phyloP scores from a whole-genome alignment of 2,888 invertebrate genomes.

The Hypomecis atomaria region DNA sequence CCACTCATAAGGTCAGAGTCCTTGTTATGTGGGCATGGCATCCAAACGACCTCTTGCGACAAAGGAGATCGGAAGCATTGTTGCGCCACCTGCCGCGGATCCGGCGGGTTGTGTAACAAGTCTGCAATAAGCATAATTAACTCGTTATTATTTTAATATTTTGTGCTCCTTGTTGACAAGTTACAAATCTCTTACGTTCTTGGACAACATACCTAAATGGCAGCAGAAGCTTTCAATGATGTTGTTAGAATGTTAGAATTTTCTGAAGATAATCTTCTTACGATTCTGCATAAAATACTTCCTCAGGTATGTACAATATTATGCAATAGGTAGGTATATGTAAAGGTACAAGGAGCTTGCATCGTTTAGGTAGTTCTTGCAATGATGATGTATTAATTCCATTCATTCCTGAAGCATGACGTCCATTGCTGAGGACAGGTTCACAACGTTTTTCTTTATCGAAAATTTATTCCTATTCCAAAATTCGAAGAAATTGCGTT shows the following conservation, averaged over 20 bases:
- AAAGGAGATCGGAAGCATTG: conserved; percentile 89
- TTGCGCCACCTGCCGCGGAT: conserved; percentile 87
- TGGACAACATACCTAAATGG: conserved; percentile 88
- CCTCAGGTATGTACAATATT: too few relatives aligned
- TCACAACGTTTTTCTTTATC: too few relatives aligned
- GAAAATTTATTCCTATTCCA: too few relatives aligned
- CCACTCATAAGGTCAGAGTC: conserved; percentile 84
- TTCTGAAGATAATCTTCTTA: too few relatives aligned
- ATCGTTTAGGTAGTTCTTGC: too few relatives aligned
- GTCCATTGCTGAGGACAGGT: too few relatives aligned
- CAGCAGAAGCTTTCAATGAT: conserved; percentile 83
- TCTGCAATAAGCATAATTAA: conserved; percentile 61
- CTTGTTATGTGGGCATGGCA: conserved; percentile 90
- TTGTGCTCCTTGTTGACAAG: neutral
- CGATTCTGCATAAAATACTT: too few relatives aligned
- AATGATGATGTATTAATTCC: too few relatives aligned
- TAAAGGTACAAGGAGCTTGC: too few relatives aligned
- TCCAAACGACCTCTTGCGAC: conserved; percentile 89
- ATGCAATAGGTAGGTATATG: too few relatives aligned
- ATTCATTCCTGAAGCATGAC: too few relatives aligned
- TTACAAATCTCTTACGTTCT: conserved; percentile 86
- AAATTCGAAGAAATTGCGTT: too few relatives aligned
- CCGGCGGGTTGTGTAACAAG: conserved; percentile 88
- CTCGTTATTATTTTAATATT: neutral
- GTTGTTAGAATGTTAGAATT: conserved; percentile 77